Evolutionary conservation across 2,888 invertebrate species (phyloP), one percentile per base, ranked within the genome.

Genomic region (Galerucella pusilla): DNA sequence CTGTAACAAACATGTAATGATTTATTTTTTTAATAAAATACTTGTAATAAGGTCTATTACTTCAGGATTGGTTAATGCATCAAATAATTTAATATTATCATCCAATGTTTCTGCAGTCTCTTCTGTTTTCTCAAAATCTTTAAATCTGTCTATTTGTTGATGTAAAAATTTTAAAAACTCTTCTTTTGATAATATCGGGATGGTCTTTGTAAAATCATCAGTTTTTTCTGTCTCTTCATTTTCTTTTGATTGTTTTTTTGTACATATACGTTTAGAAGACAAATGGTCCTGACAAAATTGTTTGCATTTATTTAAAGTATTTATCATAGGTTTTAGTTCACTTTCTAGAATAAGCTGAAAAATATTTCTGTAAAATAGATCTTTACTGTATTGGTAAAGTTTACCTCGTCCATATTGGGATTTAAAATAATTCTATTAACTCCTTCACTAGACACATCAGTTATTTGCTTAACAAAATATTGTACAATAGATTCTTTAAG

Each of bases 401-500:
- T 73, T 71, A 82, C 82, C 59, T 83, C 65, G 65, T 92, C 91
- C 88, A 93, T 93, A 87, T 93, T 93, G 49, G 93, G 93, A 88
- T 93, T 94, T 46, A 94, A 86, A 68, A 93, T 84, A 70, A 89
- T 85, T 61, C 88, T 87, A 42, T 88, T 89, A 3, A 89, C 87
- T 60, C 88, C 87, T 12, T 87, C 85, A n/a, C 89, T 87, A n/a
- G 91, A 85, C 71, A 90, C 89, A 82, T 90, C 90, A 66, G 90
- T 89, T 79, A 92, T 86, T 83, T 91, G 91, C 25, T 91, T 90
- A 0, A 94, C 89, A 69, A 94, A 86, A 83, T 92, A 90, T 85
- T 92, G 92, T 0, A 93, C 92, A 35, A 94, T 88, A 6, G 93
- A 91, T 88, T 95, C 94, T 65, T 89, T 81, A 84, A 91, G 63